These are phyloP conservation scores for Acronicta leporina DNA, from an alignment of 2,888 invertebrate species.

Conservation along the genomic window DNA sequence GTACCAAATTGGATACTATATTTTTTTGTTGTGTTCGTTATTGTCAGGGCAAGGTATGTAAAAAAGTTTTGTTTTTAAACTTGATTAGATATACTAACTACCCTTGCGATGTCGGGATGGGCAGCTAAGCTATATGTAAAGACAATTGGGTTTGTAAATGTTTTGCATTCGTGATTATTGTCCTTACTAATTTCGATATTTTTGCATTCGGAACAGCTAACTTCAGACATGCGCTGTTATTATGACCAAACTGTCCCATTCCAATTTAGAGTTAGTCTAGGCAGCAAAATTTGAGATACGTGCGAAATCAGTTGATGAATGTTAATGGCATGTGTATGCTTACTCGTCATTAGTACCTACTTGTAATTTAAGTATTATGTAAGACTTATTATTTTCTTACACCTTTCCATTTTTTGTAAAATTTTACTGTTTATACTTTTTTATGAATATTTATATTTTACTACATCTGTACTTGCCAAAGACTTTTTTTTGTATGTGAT, in stretches of 20 bases:
- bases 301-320: conserved; percentile 5
- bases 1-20: too few relatives aligned
- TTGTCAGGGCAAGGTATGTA: too few relatives aligned
- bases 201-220: too few relatives aligned
- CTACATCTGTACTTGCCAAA: conserved; percentile 84
- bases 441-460: conserved; percentile 63
- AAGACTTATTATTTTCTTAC: conserved; percentile 38
- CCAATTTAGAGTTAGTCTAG: neutral
- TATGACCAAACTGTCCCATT: neutral
- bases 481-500: conserved; percentile 87
- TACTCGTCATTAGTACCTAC: conserved; percentile 60
- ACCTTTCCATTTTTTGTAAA: conserved; percentile 37
- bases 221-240: too few relatives aligned
- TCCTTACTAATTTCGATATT: too few relatives aligned
- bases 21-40: too few relatives aligned
- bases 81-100: conserved; percentile 23
- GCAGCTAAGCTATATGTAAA: too few relatives aligned
- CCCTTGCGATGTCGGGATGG: too few relatives aligned
- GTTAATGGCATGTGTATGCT: conserved; percentile 36
- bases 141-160: too few relatives aligned
- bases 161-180: too few relatives aligned
- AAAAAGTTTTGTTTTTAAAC: conserved; percentile 17
- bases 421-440: conserved; percentile 56
- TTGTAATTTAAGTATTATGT: conserved; percentile 48
- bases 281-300: neutral